These are phyloP conservation scores for Epistrophe grossulariae DNA, from an alignment of 2,888 invertebrate species.

Conservation along the genomic window DNA sequence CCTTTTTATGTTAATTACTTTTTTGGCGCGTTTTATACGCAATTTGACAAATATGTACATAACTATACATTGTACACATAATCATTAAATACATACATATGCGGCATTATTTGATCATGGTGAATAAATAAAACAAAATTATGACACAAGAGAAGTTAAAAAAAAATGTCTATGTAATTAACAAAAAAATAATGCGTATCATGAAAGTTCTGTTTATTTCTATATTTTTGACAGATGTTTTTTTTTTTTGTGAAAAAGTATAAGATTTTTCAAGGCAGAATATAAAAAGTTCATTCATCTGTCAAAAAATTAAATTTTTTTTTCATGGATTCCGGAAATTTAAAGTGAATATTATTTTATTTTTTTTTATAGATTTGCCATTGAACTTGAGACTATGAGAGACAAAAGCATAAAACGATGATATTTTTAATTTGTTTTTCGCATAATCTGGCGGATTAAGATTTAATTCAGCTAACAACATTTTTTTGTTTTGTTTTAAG, in stretches of 20 bases:
- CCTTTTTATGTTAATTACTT: constrained; percentile 67
- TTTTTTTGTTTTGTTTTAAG: background rate
- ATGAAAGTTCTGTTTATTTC: constrained; percentile 24
- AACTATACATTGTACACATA: background rate
- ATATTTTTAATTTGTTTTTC: constrained; percentile 5
- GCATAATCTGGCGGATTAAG: background rate
- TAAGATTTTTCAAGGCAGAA: constrained; percentile 64
- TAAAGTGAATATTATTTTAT: constrained; percentile 1
- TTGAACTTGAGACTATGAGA: constrained; percentile 57
- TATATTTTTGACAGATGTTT: constrained; percentile 18
- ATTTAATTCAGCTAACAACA: background rate
- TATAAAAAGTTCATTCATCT: constrained; percentile 68
- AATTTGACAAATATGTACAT: background rate
- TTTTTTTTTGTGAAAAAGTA: background rate
- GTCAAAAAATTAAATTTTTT: constrained; percentile 41
- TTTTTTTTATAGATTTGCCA: constrained; percentile 36
- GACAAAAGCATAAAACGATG: background rate
- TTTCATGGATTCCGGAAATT: constrained; percentile 63
- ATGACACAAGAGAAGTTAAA: constrained; percentile 14
- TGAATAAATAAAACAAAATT: constrained; percentile 26
- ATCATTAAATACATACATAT: constrained; percentile 23
- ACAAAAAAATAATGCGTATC: constrained; percentile 46
- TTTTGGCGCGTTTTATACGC: constrained; percentile 46
- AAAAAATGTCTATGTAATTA: background rate
- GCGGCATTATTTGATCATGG: constrained; percentile 42